Conservation (phyloP, 1,140 invertebrate genomes). For the Drosophila lacteicornis region DNA sequence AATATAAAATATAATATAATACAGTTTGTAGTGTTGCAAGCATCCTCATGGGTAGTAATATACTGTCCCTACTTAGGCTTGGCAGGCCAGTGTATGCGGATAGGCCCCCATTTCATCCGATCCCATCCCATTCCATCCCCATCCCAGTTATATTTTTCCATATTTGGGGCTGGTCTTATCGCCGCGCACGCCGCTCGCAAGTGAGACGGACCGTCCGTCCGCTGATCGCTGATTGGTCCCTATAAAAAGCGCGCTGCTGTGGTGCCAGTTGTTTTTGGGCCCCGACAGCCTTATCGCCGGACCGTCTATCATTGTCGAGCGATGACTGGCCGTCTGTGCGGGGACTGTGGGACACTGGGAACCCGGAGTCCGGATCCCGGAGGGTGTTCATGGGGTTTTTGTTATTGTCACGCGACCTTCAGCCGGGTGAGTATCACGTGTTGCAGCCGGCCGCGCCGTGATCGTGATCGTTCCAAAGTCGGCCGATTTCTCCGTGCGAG, state of each 20-base stretch:
- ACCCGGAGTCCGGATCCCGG: slow-evolving; percentile 3
- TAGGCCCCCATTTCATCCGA: slow-evolving; percentile 9
- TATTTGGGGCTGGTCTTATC: slow-evolving; percentile 50
- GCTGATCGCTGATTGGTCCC: slow-evolving; percentile 60
- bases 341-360: background rate
- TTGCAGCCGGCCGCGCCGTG: slow-evolving; percentile 63
- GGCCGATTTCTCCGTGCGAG: slow-evolving; percentile 49
- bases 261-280: slow-evolving; percentile 64
- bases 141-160: slow-evolving; percentile 4
- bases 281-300: slow-evolving; percentile 55
- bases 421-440: slow-evolving; percentile 57
- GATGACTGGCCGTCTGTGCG: slow-evolving; percentile 27
- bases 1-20: too few relatives aligned
- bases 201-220: slow-evolving; percentile 16
- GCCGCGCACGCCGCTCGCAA: slow-evolving; percentile 68
- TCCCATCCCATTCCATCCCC: background rate
- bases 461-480: slow-evolving; percentile 58
- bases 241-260: slow-evolving; percentile 76
- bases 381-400: slow-evolving; percentile 35
- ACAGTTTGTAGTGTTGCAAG: background rate
- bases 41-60: background rate
- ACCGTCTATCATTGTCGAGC: slow-evolving; percentile 44
- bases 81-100: slow-evolving; percentile 43
- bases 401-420: slow-evolving; percentile 78
- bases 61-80: background rate